Base-by-base conservation (phyloP, 2,888 invertebrate genomes). In the Eustalomyia histrio region DNA sequence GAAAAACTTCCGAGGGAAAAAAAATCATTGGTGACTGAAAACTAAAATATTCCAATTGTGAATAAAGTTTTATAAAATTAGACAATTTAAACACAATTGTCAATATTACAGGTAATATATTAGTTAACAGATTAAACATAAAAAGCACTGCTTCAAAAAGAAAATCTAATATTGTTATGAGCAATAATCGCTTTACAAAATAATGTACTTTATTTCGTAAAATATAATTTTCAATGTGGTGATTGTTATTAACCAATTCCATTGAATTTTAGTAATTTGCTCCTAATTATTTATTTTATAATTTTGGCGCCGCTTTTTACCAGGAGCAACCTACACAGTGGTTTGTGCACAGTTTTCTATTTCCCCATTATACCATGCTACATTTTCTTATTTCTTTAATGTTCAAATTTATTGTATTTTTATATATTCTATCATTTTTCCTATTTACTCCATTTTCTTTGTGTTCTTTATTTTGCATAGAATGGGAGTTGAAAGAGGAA, bases 221-320 rank as follows among this genome's bases (percentile, higher is more conserved):
- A n/a, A n/a, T n/a, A 14, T 43, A 2, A 35, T 14, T 43, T 12
- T 5, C 8, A 16, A n/a, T 14, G 53, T 14, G 71, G 64, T 52
- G 29, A 24, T 55, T 24, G 9, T 21, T 53, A 0, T n/a, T n/a
- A n/a, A 10, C 14, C 14, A 55, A 24, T 57, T 33, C 10, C 7
- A 6, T 12, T 7, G 14, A 55, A 10, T 29, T 14, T 14, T 14
- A 55, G 7, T 16, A 29, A 57, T 16, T 4, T 1, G 14, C 16
- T 35, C n/a, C 21, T 35, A 17, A 61, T 18, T 21, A 24, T 61
- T 1, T 61, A 47, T 58, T 74, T 67, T 53, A 68, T 43, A 71
- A 60, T 75, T 81, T 81, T 81, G 78, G 81, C 81, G 81, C 81
- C 81, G 81, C 76, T 81, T 81, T 81, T 55, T 16, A 50, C 29